phyloP scores from a whole-genome alignment of 2,113 vertebrate genomes.

The Oreochromis spilurus region DNA sequence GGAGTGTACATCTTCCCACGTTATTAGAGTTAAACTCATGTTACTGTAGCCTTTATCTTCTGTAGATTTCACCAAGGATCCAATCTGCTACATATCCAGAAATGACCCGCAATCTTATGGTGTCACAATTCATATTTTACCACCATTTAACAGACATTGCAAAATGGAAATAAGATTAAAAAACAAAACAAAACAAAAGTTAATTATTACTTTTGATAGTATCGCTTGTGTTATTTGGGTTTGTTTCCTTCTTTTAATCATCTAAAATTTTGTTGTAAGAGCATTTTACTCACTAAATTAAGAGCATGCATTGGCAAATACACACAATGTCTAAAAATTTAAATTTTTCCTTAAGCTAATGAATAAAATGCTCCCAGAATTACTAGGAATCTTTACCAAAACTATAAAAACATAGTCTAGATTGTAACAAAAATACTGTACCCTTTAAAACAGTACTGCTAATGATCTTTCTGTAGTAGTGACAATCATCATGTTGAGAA shows the following conservation, averaged over 20 bases:
- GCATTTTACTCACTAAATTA: not conserved
- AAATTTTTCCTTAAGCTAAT: not conserved
- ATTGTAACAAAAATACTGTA: not conserved
- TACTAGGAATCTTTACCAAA: not conserved
- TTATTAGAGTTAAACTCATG: not conserved
- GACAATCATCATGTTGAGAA: not conserved
- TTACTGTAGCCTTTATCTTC: not conserved
- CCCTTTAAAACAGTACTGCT: not conserved
- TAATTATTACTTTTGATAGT: not conserved
- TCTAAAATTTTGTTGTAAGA: not conserved
- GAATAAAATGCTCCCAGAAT: not conserved
- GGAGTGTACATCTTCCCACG: not conserved
- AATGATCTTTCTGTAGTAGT: not conserved
- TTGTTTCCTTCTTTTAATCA: not conserved
- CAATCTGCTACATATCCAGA: constrained; percentile 5
- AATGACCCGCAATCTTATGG: not conserved
- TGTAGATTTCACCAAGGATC: not conserved
- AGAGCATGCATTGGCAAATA: not conserved
- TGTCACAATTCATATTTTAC: not conserved
- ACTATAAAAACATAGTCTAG: not conserved
- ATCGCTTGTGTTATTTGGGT: not conserved
- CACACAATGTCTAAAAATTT: not conserved
- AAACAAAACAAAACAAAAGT: not conserved
- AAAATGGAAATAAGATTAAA: constrained; percentile 8
- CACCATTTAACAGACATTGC: not conserved